Evolutionary conservation across 2,113 vertebrate genomes (phyloP).

Genomic region (Romanogobio albipinnatus): DNA sequence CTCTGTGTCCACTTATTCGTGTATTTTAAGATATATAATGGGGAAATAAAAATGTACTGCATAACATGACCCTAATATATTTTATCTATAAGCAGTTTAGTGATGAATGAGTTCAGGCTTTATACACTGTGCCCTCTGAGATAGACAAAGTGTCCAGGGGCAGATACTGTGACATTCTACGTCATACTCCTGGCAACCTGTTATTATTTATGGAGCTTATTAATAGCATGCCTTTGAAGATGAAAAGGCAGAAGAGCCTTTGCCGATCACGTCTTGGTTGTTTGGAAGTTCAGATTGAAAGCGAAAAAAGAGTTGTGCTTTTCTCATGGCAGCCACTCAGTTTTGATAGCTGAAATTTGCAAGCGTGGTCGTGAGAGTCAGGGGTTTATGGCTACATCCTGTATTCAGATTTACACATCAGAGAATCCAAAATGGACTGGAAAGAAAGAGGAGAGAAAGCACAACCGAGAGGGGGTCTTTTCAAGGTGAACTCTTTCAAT

Average conservation of each 20-base stretch:
- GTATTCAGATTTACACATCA: conserved; percentile 33
- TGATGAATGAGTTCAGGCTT: conserved; percentile 11
- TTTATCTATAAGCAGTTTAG: neutral
- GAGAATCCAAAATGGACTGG: conserved; percentile 4
- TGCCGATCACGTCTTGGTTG: conserved; percentile 24
- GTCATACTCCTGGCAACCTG: conserved; percentile 39
- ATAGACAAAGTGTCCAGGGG: conserved; percentile 8
- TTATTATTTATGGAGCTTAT: conserved; percentile 56
- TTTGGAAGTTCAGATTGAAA: conserved; percentile 43
- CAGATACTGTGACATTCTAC: conserved; percentile 20
- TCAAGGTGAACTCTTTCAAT: conserved; percentile 32
- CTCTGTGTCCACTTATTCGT: neutral
- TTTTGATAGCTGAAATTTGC: conserved; percentile 31
- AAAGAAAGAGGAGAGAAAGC: neutral
- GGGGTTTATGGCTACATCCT: conserved; percentile 20
- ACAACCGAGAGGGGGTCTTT: conserved; percentile 6
- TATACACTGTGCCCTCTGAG: conserved; percentile 16
- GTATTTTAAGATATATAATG: neutral
- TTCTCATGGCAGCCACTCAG: conserved; percentile 26
- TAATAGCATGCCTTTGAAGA: conserved; percentile 52
- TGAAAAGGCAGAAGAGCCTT: conserved; percentile 44
- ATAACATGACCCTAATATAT: neutral
- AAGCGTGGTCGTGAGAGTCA: neutral
- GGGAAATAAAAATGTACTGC: neutral
- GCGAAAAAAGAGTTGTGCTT: conserved; percentile 25